A percentile compares a stretch with the other conserved stretches of the same genome.
phyloP scores from a whole-genome alignment of 37 sponge, comb jelly and placozoan species.

The Theonella swinhoei region DNA sequence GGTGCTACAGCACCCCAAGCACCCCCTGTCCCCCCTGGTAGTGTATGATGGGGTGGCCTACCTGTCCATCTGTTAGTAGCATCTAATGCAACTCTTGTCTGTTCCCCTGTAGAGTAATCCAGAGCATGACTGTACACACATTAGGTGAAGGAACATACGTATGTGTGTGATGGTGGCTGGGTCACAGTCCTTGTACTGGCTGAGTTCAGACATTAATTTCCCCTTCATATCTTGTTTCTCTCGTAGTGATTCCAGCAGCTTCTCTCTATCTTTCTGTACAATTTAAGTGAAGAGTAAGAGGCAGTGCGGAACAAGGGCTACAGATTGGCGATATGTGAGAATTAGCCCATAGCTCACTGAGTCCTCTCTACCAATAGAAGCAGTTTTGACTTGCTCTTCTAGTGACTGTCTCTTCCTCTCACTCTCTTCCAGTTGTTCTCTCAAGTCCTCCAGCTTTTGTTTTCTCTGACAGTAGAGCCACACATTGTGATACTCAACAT shows the following conservation, averaged over 20 bases:
- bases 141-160: constrained; percentile 20
- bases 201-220: constrained; percentile 64
- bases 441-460: constrained; percentile 36
- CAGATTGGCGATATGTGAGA: background rate
- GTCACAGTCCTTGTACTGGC: constrained; percentile 83
- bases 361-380: constrained; percentile 56
- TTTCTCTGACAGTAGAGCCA: constrained; percentile 35
- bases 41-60: constrained; percentile 2
- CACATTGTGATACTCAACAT: background rate
- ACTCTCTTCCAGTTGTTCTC: constrained; percentile 25
- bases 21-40: no score
- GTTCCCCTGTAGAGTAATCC: constrained; percentile 32
- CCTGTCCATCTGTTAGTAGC: constrained; percentile 98
- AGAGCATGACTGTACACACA: background rate
- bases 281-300: background rate
- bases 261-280: constrained; percentile 49
- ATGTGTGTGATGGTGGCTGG: constrained; percentile 71
- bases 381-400: constrained; percentile 35
- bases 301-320: background rate
- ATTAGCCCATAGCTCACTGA: constrained; percentile 22
- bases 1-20: no score
- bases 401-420: constrained; percentile 29
- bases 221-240: constrained; percentile 33
- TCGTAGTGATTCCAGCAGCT: constrained; percentile 65
- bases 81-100: constrained; percentile 62